A percentile compares a stretch with the other conserved stretches of the same genome.
These are phyloP conservation scores for Boloria euphrosyne DNA, from an alignment of 2,888 invertebrate genomes.

Conservation along the genomic window DNA sequence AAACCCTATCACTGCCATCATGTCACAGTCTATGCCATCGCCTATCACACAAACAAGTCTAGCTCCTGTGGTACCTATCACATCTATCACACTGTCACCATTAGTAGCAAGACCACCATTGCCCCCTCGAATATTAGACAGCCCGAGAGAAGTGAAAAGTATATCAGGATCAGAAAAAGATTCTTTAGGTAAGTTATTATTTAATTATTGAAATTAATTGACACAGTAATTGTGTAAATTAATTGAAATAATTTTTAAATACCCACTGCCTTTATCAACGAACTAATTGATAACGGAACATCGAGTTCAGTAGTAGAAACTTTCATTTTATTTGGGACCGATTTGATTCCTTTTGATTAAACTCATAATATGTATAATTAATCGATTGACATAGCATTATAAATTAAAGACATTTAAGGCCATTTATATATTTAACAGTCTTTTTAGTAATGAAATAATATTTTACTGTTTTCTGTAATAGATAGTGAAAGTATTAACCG, in stretches of 20 bases:
- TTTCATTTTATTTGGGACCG: too few species aligned
- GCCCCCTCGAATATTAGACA: conserved; percentile 60
- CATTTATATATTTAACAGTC: too few species aligned
- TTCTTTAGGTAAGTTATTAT: conserved; percentile 57
- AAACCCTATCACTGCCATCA: conserved; percentile 33
- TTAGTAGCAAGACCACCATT: conserved; percentile 62
- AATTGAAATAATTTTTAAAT: too few species aligned
- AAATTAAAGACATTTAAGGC: too few species aligned
- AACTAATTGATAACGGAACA: too few species aligned
- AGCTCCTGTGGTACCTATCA: conserved; percentile 5
- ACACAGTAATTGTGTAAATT: too few species aligned
- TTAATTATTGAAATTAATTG: not conserved
- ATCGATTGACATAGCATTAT: too few species aligned
- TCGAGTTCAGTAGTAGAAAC: too few species aligned
- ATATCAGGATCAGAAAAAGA: conserved; percentile 60
- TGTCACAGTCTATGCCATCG: conserved; percentile 39
- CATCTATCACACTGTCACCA: conserved; percentile 51
- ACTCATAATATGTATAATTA: too few species aligned
- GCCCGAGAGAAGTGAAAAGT: conserved; percentile 61
- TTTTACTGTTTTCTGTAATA: not conserved
- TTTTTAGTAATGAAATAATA: too few species aligned
- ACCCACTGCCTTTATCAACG: too few species aligned
- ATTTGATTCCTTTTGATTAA: too few species aligned
- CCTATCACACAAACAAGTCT: conserved; percentile 32
- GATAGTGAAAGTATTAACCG: conserved; percentile 44